Evolutionary conservation across 2,113 vertebrate species (phyloP).

Genomic region (Vulpes lagopus): DNA sequence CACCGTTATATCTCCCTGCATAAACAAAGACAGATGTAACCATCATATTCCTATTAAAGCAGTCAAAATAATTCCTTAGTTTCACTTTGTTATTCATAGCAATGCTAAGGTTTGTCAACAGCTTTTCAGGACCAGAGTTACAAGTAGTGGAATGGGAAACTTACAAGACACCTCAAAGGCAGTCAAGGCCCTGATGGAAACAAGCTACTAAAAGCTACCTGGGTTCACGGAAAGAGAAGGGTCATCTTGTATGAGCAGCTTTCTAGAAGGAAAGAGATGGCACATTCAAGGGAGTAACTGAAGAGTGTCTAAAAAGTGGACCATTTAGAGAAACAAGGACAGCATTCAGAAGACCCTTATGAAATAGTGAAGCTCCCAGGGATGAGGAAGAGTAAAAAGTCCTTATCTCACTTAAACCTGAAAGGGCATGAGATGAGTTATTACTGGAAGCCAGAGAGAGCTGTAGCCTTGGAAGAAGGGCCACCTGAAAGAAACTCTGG

Average conservation of each 20-base stretch:
- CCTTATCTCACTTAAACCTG: neutral
- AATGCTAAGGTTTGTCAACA: neutral
- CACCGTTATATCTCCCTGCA: neutral
- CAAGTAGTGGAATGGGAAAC: neutral
- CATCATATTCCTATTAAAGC: neutral
- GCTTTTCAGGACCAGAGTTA: neutral
- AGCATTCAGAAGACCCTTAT: neutral
- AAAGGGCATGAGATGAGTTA: neutral
- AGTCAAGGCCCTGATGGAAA: neutral
- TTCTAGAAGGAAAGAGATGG: neutral
- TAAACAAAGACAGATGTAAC: neutral
- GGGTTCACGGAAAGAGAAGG: conserved; percentile 25
- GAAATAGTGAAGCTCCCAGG: neutral
- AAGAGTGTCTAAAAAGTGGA: neutral
- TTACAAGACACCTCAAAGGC: neutral
- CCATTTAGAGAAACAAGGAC: neutral
- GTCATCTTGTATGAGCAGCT: neutral
- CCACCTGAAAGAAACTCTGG: neutral
- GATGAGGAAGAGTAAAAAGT: neutral
- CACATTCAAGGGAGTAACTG: neutral
- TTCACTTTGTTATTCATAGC: neutral
- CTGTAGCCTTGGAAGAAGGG: neutral
- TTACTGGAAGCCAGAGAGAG: neutral
- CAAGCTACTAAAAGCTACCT: neutral
- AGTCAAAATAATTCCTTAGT: neutral